Evolutionary conservation across 2,113 vertebrate genomes (phyloP).

Genomic region (Tetraodon nigroviridis): DNA sequence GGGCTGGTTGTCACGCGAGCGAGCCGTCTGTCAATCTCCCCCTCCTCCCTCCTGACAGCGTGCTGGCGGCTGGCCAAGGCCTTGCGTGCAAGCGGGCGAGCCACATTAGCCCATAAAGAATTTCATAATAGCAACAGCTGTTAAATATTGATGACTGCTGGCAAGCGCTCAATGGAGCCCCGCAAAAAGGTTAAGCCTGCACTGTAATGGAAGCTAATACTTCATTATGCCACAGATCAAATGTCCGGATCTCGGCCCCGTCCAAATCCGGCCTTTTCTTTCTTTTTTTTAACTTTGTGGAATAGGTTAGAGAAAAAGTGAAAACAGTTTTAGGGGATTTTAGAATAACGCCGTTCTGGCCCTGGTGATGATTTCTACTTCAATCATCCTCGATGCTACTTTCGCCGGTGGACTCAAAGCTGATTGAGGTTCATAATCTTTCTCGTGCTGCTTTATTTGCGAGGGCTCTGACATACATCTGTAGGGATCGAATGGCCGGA

Average conservation of each 20-base stretch:
- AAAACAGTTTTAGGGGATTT: slow-evolving; percentile 13
- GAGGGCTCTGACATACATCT: slow-evolving; percentile 25
- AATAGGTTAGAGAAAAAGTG: slow-evolving; percentile 30
- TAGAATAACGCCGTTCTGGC: slow-evolving; percentile 10
- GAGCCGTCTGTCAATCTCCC: slow-evolving; percentile 84
- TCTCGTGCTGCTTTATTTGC: slow-evolving; percentile 37
- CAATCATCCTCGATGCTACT: slow-evolving; percentile 16
- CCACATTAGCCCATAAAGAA: slow-evolving; percentile 89
- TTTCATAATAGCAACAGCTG: slow-evolving; percentile 98
- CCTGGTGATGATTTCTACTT: slow-evolving; percentile 1
- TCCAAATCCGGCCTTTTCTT: slow-evolving; percentile 27
- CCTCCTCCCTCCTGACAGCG: slow-evolving; percentile 80
- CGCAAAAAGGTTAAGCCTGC: slow-evolving; percentile 83
- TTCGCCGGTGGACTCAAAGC: slow-evolving; percentile 16
- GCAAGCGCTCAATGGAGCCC: slow-evolving; percentile 80
- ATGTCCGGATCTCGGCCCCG: slow-evolving; percentile 70
- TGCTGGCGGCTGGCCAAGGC: slow-evolving; percentile 80
- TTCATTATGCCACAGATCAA: slow-evolving; percentile 83
- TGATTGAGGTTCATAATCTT: slow-evolving; percentile 32
- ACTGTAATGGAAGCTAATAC: slow-evolving; percentile 88
- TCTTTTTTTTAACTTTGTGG: slow-evolving; percentile 17
- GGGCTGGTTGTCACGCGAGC: slow-evolving; percentile 86
- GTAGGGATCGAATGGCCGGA: slow-evolving; percentile 6
- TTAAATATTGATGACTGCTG: slow-evolving; percentile 97
- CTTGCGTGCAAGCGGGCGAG: slow-evolving; percentile 90